Evolutionary conservation across 1,140 invertebrate genomes (phyloP).

Genomic region (Lordiphosa collinella): DNA sequence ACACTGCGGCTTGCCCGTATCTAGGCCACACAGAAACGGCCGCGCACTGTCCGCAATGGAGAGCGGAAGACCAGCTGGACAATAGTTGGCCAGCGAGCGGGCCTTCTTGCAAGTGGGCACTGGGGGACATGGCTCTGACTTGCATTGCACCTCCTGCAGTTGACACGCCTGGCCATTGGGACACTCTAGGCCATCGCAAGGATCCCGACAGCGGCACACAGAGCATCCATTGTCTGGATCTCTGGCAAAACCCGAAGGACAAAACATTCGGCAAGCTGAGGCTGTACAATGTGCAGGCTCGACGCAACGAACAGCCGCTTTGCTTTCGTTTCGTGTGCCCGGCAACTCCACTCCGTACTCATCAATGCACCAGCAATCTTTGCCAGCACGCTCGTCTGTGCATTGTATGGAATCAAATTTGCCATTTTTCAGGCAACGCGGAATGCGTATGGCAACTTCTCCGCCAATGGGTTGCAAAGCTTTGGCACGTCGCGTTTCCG

Average conservation of each 20-base stretch:
- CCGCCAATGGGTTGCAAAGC: slow-evolving; percentile 80
- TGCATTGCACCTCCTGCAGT: slow-evolving; percentile 88
- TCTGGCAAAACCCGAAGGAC: slow-evolving; percentile 88
- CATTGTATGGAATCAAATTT: slow-evolving; percentile 90
- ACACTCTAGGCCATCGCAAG: slow-evolving; percentile 87
- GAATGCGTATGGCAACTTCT: slow-evolving; percentile 82
- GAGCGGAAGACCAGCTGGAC: slow-evolving; percentile 89
- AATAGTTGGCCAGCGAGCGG: slow-evolving; percentile 86
- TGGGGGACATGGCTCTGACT: slow-evolving; percentile 88
- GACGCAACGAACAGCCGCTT: slow-evolving; percentile 86
- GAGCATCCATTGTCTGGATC: slow-evolving; percentile 85
- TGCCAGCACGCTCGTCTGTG: slow-evolving; percentile 83
- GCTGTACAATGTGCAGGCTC: slow-evolving; percentile 86
- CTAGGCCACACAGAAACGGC: slow-evolving; percentile 90
- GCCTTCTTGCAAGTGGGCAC: slow-evolving; percentile 90
- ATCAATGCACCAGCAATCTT: slow-evolving; percentile 90
- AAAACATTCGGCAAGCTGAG: slow-evolving; percentile 92
- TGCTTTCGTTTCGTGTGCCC: slow-evolving; percentile 85
- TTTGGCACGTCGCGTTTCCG: slow-evolving; percentile 83
- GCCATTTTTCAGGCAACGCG: slow-evolving; percentile 85
- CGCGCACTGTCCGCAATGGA: slow-evolving; percentile 87
- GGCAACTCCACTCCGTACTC: slow-evolving; percentile 87
- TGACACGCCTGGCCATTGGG: slow-evolving; percentile 88
- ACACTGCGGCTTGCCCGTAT: slow-evolving; percentile 89
- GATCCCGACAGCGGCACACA: slow-evolving; percentile 89